These are phyloP conservation scores for Bellardia bayeri DNA, from an alignment of 2,888 invertebrate genomes.

Conservation along the genomic window DNA sequence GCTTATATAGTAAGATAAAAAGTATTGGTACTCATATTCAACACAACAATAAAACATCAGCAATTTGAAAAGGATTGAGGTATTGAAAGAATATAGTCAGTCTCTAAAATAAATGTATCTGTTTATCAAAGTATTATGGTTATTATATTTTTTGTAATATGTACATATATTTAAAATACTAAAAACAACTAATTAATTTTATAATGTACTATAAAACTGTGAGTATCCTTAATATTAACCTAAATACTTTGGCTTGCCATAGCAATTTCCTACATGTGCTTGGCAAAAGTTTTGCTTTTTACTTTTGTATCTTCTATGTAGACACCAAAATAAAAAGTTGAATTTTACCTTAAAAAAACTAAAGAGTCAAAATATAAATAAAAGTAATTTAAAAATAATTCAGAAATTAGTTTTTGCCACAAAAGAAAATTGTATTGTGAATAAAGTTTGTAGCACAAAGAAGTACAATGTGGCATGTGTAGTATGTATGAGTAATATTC, in stretches of 20 bases:
- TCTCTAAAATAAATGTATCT: too few species aligned
- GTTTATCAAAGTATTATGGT: too few species aligned
- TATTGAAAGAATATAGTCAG: too few species aligned
- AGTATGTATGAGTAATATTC: not conserved
- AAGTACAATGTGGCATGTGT: not conserved
- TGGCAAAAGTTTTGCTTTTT: not conserved
- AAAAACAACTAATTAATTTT: not conserved
- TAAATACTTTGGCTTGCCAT: not conserved
- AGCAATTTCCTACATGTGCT: not conserved
- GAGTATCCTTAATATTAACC: not conserved
- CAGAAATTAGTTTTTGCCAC: slow-evolving; percentile 14
- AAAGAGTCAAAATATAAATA: not conserved
- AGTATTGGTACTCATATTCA: too few species aligned
- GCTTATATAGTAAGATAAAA: too few species aligned
- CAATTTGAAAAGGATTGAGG: too few species aligned
- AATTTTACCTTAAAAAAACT: not conserved
- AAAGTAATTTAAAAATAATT: slow-evolving; percentile 10
- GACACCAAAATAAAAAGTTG: not conserved
- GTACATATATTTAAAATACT: not conserved
- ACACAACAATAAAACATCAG: too few species aligned
- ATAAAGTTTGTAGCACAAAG: not conserved
- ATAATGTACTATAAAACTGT: too few species aligned
- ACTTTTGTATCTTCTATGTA: not conserved
- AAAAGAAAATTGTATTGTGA: slow-evolving; percentile 6
- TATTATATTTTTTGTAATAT: too few species aligned